Percentiles rank a stretch among this genome's conserved stretches.
These are phyloP conservation scores for Tenebrio molitor DNA, from an alignment of 1,140 invertebrate species.

Conservation along the genomic window DNA sequence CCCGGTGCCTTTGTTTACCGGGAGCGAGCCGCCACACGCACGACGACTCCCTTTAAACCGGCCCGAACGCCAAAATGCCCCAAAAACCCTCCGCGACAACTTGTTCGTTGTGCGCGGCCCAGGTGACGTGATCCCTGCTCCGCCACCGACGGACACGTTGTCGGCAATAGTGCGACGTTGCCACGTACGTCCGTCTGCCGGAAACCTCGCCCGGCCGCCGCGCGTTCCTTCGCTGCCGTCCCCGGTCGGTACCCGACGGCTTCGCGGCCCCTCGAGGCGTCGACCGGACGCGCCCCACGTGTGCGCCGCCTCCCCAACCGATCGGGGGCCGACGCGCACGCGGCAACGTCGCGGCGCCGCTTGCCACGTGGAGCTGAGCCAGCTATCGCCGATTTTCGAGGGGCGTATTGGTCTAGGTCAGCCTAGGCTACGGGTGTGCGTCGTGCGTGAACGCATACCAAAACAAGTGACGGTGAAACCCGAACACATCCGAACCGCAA, in stretches of 20 bases:
- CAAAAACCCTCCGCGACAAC: too few relatives aligned
- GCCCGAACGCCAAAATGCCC: too few relatives aligned
- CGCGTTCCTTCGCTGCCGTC: too few relatives aligned
- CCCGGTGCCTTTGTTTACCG: constrained; percentile 4
- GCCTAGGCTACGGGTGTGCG: constrained; percentile 17
- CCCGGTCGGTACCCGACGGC: too few relatives aligned
- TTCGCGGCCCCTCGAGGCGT: too few relatives aligned
- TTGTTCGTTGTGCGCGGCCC: too few relatives aligned
- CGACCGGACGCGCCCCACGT: too few relatives aligned
- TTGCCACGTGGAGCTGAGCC: constrained; percentile 33
- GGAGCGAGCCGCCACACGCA: not conserved
- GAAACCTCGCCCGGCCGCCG: not conserved
- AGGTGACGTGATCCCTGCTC: not conserved
- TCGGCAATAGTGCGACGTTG: not conserved
- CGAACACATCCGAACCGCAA: not conserved
- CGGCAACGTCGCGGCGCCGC: constrained; percentile 20
- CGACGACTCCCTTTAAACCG: constrained; percentile 4
- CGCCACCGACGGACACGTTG: constrained; percentile 15
- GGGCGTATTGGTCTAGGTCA: constrained; percentile 39
- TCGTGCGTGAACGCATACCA: constrained; percentile 23
- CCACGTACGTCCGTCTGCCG: constrained; percentile 2
- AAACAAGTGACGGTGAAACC: constrained; percentile 26
- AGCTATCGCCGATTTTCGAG: constrained; percentile 26
- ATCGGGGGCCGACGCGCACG: constrained; percentile 1
- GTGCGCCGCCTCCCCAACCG: not conserved